A percentile compares a stretch with the other conserved stretches of the same genome.
Evolutionary conservation across 2,113 vertebrate species (phyloP).

Genomic region (Oreochromis niloticus): DNA sequence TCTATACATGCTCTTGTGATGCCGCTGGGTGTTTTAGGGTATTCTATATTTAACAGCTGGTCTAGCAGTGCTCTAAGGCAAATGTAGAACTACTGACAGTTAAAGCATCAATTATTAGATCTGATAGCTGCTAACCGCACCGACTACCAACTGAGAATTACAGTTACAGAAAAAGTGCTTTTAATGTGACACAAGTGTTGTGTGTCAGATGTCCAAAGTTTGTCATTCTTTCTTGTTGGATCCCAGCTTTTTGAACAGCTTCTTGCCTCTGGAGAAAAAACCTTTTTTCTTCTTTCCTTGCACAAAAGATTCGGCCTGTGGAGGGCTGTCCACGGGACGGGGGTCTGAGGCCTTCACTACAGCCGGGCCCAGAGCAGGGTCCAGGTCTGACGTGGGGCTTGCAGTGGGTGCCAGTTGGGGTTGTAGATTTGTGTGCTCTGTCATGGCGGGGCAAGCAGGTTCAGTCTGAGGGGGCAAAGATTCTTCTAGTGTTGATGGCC

Average conservation of each 20-base stretch:
- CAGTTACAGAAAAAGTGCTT: slow-evolving; percentile 59
- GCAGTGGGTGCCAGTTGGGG: neutral
- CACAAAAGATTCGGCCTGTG: slow-evolving; percentile 34
- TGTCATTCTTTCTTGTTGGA: slow-evolving; percentile 83
- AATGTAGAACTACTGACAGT: slow-evolving; percentile 2
- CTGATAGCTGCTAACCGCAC: neutral
- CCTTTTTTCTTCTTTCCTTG: slow-evolving; percentile 79
- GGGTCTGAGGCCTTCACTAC: neutral
- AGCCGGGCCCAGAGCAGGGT: neutral
- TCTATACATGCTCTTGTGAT: slow-evolving; percentile 27
- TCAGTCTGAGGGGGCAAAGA: neutral
- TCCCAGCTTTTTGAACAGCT: slow-evolving; percentile 84
- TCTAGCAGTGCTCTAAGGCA: slow-evolving; percentile 33
- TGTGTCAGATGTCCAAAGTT: slow-evolving; percentile 16
- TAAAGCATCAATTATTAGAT: slow-evolving; percentile 3
- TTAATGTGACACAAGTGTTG: neutral
- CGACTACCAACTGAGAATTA: neutral
- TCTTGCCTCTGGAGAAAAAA: slow-evolving; percentile 90
- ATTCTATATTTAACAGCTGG: neutral
- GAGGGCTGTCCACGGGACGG: slow-evolving; percentile 2
- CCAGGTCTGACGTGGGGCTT: neutral
- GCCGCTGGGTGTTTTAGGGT: neutral
- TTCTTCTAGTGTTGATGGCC: neutral
- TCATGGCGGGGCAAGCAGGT: neutral
- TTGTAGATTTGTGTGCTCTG: neutral